Evolutionary conservation across 2,113 vertebrate species (phyloP), one percentile per base, ranked within the genome.

Genomic region (Cheilinus undulatus): DNA sequence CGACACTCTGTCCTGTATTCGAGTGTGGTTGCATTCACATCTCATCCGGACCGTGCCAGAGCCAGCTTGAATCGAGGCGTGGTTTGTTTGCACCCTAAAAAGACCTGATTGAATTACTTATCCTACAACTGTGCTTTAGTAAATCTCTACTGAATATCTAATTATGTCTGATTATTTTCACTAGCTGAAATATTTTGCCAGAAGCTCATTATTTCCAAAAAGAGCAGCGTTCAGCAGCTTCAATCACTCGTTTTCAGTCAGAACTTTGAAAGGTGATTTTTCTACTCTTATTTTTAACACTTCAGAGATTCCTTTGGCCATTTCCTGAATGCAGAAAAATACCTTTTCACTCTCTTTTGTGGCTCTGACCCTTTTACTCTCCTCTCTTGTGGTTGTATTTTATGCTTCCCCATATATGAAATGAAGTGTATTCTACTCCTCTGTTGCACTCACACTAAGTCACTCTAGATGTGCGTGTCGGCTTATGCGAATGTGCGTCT

Each of bases 401-500:
- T 40, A 73, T 45, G 63, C 20, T 28, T 23, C 20, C 15, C n/a
- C 38, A 6, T 46, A 22, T 78, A 64, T 24, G 17, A 70, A 76
- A 42, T 4, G 42, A 58, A 63, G 73, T 9, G 43, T 6, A 17
- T 45, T 68, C 42, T 22, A 9, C 69, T 45, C 42, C 19, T 45
- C 19, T 49, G 68, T 52, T 58, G 66, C 54, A 7, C 72, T 63
- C 56, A 2, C 64, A 52, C 23, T 50, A 75, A 82, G 73, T 69
- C 63, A 42, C 19, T 61, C 68, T 57, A 49, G 75, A 80, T 61
- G 68, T 65, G 63, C 17, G 27, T 52, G 72, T 73, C 68, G 54
- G 82, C 80, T 86, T 88, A 83, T 86, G 81, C 15, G 30, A 80
- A 49, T 77, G 71, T 60, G 70, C 45, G 80, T 70, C 68, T 78